A percentile compares a stretch with the other conserved stretches of the same genome.
Evolutionary conservation across 2,888 invertebrate species (phyloP).

Genomic region (Cerastis leucographa): DNA sequence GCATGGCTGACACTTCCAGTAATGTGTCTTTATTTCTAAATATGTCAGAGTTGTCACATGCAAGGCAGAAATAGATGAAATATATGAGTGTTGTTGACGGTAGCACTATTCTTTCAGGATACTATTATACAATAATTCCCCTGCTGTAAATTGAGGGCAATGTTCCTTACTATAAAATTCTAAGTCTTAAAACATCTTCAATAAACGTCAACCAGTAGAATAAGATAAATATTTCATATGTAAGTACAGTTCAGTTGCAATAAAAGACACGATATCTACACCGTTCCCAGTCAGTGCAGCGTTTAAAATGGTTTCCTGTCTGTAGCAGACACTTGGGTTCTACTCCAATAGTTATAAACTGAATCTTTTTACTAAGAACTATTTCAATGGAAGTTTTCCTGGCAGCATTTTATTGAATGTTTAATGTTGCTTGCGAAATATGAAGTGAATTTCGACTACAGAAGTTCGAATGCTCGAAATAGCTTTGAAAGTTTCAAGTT

Average conservation of each 20-base stretch:
- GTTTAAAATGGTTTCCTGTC: constrained; percentile 66
- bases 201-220: constrained; percentile 13
- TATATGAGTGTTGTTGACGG: background rate
- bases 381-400: constrained; percentile 63
- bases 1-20: too few relatives aligned
- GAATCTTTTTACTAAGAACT: constrained; percentile 72
- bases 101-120: background rate
- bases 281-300: constrained; percentile 26
- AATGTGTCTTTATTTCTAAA: too few relatives aligned
- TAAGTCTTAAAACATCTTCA: background rate
- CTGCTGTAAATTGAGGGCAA: background rate
- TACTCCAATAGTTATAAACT: constrained; percentile 75
- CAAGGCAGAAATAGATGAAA: background rate
- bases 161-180: background rate
- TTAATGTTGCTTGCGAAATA: constrained; percentile 64
- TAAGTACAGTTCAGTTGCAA: constrained; percentile 39
- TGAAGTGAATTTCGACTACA: constrained; percentile 51
- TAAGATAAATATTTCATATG: constrained; percentile 22
- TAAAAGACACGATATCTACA: constrained; percentile 47
- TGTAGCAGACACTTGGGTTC: constrained; percentile 68
- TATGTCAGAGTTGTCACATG: background rate
- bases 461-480: constrained; percentile 47
- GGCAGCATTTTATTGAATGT: constrained; percentile 69
- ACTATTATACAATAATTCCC: background rate
- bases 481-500: constrained; percentile 28